Conservation (phyloP, 1,140 invertebrate genomes). For the Bombyx mori region ASM3026992v2 NC_085134.1:858001-858500, state of each 20-base stretch:
- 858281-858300: constrained; percentile 88
- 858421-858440: constrained; percentile 87
- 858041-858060: constrained; percentile 90
- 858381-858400: constrained; percentile 86
- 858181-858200: constrained; percentile 88
- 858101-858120: constrained; percentile 91
- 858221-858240: constrained; percentile 88
- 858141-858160: constrained; percentile 87
- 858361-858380: constrained; percentile 66
- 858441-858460: constrained; percentile 83
- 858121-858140: constrained; percentile 82
- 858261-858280: constrained; percentile 92
- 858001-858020: constrained; percentile 72
- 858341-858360: constrained; percentile 32
- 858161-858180: constrained; percentile 90
- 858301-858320: constrained; percentile 83
- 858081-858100: constrained; percentile 86
- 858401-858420: constrained; percentile 83
- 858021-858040: constrained; percentile 89
- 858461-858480: constrained; percentile 84
- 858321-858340: constrained; percentile 82
- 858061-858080: constrained; percentile 88
- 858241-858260: constrained; percentile 88
- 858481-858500: constrained; percentile 82
- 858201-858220: constrained; percentile 87